Evolutionary conservation across 1,140 invertebrate genomes (phyloP).

Genomic region (Zophobas morio): DNA sequence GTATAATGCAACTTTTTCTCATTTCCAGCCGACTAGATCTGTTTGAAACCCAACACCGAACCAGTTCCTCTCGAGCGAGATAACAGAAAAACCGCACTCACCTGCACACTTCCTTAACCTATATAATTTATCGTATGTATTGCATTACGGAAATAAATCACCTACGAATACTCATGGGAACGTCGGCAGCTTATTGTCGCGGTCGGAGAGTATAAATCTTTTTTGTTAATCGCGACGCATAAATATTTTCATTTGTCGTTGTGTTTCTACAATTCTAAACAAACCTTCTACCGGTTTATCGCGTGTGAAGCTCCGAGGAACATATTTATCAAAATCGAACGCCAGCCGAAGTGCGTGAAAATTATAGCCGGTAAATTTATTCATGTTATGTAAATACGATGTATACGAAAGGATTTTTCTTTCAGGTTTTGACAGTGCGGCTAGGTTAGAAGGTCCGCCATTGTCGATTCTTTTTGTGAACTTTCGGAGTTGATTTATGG

Average conservation of each 20-base stretch:
- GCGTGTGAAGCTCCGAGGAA: conserved; percentile 12
- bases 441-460: no score
- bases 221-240: no score
- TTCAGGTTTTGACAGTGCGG: no score
- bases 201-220: background rate
- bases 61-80: conserved; percentile 13
- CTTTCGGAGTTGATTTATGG: no score
- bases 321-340: conserved; percentile 10
- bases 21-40: no score
- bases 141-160: conserved; percentile 7
- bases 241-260: background rate
- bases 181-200: conserved; percentile 2
- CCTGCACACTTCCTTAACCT: conserved; percentile 25
- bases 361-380: conserved; percentile 17
- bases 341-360: conserved; percentile 7
- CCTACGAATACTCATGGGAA: background rate
- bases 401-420: no score
- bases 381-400: conserved; percentile 16
- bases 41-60: conserved; percentile 14
- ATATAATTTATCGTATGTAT: conserved; percentile 11
- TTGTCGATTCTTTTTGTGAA: no score
- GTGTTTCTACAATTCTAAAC: conserved; percentile 8
- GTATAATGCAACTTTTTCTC: no score
- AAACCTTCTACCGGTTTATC: conserved; percentile 7
- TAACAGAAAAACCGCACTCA: conserved; percentile 25